Conservation (phyloP, 1,140 invertebrate genomes). For the Ephestia elutella region DNA sequence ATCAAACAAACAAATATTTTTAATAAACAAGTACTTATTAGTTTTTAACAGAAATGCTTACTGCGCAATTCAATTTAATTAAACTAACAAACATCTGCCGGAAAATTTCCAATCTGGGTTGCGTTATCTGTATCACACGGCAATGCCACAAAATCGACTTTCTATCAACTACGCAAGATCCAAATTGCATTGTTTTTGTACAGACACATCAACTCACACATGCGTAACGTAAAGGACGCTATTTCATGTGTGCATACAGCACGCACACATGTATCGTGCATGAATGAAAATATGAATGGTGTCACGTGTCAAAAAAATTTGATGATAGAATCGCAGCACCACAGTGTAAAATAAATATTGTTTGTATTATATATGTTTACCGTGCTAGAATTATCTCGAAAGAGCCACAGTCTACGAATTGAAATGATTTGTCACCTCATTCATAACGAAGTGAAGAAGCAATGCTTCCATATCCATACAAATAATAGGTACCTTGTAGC, state of each 20-base stretch:
- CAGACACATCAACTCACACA: background rate
- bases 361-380: no score
- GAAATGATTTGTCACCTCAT: no score
- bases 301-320: background rate
- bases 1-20: no score
- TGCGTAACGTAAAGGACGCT: background rate
- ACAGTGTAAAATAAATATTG: no score
- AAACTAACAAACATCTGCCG: conserved; percentile 1
- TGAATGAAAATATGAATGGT: conserved; percentile 1
- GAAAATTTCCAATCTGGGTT: background rate
- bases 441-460: no score
- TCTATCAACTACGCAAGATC: background rate
- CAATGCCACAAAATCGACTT: background rate
- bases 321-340: no score
- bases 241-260: background rate
- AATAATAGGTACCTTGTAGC: no score
- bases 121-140: background rate
- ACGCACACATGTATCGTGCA: background rate
- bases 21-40: no score
- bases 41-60: background rate
- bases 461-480: no score
- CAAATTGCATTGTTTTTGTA: background rate
- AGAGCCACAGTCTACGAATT: background rate
- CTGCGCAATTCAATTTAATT: background rate
- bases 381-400: background rate